A percentile compares a stretch with the other conserved stretches of the same genome.
Evolutionary conservation across 92 coral and sea anemone genomes (phyloP).

Genomic region (Zoanthus solanderi): DNA sequence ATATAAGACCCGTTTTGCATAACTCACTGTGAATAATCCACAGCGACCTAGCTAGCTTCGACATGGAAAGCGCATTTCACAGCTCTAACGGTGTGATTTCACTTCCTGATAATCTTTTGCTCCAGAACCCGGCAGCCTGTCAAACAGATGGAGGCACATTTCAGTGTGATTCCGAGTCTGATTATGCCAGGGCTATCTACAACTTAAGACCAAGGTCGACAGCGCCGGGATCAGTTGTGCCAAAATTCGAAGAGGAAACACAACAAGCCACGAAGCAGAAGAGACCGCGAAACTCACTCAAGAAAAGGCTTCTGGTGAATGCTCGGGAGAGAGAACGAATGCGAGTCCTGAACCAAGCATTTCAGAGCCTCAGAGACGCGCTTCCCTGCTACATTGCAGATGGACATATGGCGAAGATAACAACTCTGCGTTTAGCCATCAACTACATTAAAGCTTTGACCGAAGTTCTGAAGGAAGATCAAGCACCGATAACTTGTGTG

Average conservation of each 20-base stretch:
- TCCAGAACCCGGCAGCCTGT: constrained; percentile 67
- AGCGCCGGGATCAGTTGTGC: constrained; percentile 64
- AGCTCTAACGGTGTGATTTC: constrained; percentile 59
- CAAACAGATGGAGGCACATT: constrained; percentile 82
- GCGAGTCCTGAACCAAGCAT: constrained; percentile 95
- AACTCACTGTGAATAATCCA: constrained; percentile 16
- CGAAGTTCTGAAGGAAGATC: constrained; percentile 89
- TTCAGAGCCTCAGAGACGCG: constrained; percentile 95
- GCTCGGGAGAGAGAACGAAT: constrained; percentile 98
- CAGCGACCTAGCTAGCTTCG: constrained; percentile 29
- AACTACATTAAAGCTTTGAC: constrained; percentile 97
- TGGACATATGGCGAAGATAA: constrained; percentile 99
- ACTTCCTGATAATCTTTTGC: constrained; percentile 75
- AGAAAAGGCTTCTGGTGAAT: constrained; percentile 94
- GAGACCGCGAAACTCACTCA: constrained; percentile 90
- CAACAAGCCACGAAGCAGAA: constrained; percentile 69
- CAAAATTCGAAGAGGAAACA: constrained; percentile 65
- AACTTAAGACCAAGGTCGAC: constrained; percentile 84
- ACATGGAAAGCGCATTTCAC: constrained; percentile 73
- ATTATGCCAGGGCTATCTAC: constrained; percentile 89
- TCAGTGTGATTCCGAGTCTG: constrained; percentile 64
- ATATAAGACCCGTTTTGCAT: constrained; percentile 25
- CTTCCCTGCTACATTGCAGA: constrained; percentile 99
- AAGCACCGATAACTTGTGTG: constrained; percentile 15
- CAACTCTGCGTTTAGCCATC: constrained; percentile 94